Percentiles rank a stretch among this genome's conserved stretches.
These are phyloP conservation scores for Danaus melanippus DNA, from an alignment of 1,140 invertebrate genomes.

Conservation along the genomic window DNA sequence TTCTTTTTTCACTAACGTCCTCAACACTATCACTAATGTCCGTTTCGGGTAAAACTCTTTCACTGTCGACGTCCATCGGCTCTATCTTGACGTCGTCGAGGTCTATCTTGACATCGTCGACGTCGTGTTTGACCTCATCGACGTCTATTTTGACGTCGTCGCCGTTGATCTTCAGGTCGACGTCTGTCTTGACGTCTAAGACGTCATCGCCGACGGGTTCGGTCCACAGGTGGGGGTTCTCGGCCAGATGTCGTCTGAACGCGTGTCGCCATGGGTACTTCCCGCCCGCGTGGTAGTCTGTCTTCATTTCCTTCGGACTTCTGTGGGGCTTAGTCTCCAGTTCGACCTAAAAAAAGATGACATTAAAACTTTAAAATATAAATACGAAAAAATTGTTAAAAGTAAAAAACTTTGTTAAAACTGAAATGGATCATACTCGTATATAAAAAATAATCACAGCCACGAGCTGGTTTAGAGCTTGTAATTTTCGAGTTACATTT, in stretches of 20 bases:
- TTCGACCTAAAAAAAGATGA: constrained; percentile 35
- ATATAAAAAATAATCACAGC: too few relatives aligned
- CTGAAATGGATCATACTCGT: too few relatives aligned
- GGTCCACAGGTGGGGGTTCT: constrained; percentile 46
- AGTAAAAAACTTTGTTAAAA: too few relatives aligned
- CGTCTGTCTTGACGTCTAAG: constrained; percentile 32
- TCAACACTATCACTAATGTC: constrained; percentile 31
- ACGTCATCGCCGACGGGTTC: constrained; percentile 20
- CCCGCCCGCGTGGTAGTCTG: constrained; percentile 55
- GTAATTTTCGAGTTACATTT: too few relatives aligned
- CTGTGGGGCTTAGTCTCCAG: constrained; percentile 48
- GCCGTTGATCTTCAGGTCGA: constrained; percentile 34
- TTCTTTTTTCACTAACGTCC: constrained; percentile 52
- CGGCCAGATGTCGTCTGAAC: constrained; percentile 47
- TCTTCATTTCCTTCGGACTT: constrained; percentile 44
- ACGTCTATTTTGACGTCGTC: constrained; percentile 35
- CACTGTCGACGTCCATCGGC: constrained; percentile 23
- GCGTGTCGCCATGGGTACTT: constrained; percentile 57
- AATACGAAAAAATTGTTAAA: background rate
- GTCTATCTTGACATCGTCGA: too few relatives aligned
- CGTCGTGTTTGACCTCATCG: constrained; percentile 31
- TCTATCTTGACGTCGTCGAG: constrained; percentile 40
- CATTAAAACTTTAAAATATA: background rate
- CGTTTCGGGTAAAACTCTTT: constrained; percentile 28
- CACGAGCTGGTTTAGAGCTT: too few relatives aligned